These are phyloP conservation scores for Chironex yamaguchii DNA, from an alignment of 30 jellyfish, hydroid and myxozoan genomes.

Conservation along the genomic window DNA sequence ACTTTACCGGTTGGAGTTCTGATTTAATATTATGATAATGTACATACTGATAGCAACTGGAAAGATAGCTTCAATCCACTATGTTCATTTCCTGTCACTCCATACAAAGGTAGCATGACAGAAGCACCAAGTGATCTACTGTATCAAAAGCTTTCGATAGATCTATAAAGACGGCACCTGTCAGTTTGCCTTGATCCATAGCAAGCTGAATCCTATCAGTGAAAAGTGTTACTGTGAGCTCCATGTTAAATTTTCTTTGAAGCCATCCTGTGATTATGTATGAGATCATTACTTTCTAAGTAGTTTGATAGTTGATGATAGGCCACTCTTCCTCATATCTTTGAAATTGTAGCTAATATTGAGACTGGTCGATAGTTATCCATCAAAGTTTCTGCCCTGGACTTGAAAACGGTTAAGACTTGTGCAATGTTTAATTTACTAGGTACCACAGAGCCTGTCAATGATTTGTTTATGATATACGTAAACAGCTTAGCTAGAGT, in stretches of 20 bases:
- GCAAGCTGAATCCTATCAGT: slow-evolving; percentile 62
- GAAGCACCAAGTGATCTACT: slow-evolving; percentile 58
- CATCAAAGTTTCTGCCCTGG: slow-evolving; percentile 43
- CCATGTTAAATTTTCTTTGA: slow-evolving; percentile 45
- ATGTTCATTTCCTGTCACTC: slow-evolving; percentile 64
- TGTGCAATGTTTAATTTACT: slow-evolving; percentile 48
- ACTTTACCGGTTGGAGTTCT: slow-evolving; percentile 38
- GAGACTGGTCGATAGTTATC: slow-evolving; percentile 72
- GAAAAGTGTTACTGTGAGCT: slow-evolving; percentile 64
- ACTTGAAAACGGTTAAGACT: slow-evolving; percentile 63
- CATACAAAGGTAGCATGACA: slow-evolving; percentile 56
- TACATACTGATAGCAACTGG: slow-evolving; percentile 56
- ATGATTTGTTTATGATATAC: slow-evolving; percentile 30
- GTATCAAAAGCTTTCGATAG: slow-evolving; percentile 63
- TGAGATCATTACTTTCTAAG: slow-evolving; percentile 66
- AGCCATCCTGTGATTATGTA: slow-evolving; percentile 64
- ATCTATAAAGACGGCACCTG: slow-evolving; percentile 64
- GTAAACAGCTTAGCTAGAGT: slow-evolving; percentile 54
- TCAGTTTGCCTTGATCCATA: slow-evolving; percentile 70
- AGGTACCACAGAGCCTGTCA: slow-evolving; percentile 44
- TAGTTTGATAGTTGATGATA: slow-evolving; percentile 62
- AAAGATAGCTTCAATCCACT: slow-evolving; percentile 62
- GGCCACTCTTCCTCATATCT: slow-evolving; percentile 48
- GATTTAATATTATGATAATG: slow-evolving; percentile 44
- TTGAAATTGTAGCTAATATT: slow-evolving; percentile 64